Conservation (phyloP, 2,797 vertebrate species). For the Cyclopterus lumpus region DNA sequence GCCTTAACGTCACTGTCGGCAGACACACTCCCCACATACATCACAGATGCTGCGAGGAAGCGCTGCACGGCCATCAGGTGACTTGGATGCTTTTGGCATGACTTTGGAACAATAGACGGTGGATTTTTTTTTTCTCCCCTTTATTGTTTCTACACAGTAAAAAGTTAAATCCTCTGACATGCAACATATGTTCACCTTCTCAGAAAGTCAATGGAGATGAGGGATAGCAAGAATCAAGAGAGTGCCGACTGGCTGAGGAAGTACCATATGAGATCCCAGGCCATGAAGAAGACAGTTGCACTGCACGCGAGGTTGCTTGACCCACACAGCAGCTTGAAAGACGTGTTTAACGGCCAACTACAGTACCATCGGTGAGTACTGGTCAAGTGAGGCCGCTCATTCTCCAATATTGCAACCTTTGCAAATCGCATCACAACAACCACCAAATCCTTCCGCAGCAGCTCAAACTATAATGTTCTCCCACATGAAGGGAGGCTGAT, state of each 20-base stretch:
- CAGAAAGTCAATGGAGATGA: constrained; percentile 88
- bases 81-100: constrained; percentile 26
- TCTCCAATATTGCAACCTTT: constrained; percentile 32
- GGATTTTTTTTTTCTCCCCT: background rate
- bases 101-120: background rate
- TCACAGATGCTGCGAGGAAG: constrained; percentile 91
- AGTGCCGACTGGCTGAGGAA: constrained; percentile 85
- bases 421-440: constrained; percentile 42
- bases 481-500: constrained; percentile 86
- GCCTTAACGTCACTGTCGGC: constrained; percentile 88
- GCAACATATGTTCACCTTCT: constrained; percentile 11
- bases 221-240: constrained; percentile 82
- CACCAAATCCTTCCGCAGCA: constrained; percentile 23
- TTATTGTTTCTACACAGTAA: background rate
- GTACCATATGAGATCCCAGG: constrained; percentile 85
- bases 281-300: constrained; percentile 86
- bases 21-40: constrained; percentile 92
- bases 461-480: constrained; percentile 51
- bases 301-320: constrained; percentile 91
- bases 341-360: constrained; percentile 86
- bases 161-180: constrained; percentile 6
- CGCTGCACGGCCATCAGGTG: constrained; percentile 91
- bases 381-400: constrained; percentile 9
- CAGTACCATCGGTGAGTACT: constrained; percentile 87
- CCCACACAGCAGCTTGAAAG: constrained; percentile 89